Evolutionary conservation across 2,113 vertebrate species (phyloP).

Genomic region (Hydrochoerus hydrochaeris): DNA sequence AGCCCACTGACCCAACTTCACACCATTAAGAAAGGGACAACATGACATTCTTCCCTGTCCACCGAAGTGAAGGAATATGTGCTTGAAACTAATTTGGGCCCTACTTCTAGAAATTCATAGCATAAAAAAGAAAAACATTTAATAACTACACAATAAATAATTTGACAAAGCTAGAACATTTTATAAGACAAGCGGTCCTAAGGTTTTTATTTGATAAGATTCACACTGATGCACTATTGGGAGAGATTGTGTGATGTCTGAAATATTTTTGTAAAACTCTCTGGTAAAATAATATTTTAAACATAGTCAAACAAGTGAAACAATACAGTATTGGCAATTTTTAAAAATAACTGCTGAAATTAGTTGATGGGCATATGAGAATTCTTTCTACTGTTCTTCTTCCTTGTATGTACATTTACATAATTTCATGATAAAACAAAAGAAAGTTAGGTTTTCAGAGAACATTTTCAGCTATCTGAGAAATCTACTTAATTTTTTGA

Average conservation of each 20-base stretch:
- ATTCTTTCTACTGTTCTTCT: background rate
- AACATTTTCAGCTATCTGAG: background rate
- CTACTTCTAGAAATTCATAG: background rate
- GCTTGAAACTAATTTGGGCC: background rate
- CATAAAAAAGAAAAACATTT: background rate
- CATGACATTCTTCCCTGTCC: too few relatives aligned
- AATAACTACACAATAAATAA: background rate
- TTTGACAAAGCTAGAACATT: background rate
- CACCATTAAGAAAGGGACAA: too few relatives aligned
- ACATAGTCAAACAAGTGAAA: background rate
- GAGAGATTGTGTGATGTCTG: background rate
- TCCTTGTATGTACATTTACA: background rate
- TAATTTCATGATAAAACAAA: background rate
- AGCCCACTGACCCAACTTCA: background rate
- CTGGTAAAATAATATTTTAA: background rate
- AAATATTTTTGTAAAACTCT: background rate
- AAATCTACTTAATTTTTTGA: background rate
- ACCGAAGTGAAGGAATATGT: background rate
- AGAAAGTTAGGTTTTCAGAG: background rate
- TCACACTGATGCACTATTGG: background rate
- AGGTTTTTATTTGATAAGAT: background rate
- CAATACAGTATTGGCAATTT: background rate
- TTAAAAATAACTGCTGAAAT: background rate
- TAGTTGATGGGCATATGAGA: background rate
- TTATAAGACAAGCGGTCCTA: background rate